Evolutionary conservation across 2,113 vertebrate species (phyloP).

Genomic region (Sapayoa aenigma): DNA sequence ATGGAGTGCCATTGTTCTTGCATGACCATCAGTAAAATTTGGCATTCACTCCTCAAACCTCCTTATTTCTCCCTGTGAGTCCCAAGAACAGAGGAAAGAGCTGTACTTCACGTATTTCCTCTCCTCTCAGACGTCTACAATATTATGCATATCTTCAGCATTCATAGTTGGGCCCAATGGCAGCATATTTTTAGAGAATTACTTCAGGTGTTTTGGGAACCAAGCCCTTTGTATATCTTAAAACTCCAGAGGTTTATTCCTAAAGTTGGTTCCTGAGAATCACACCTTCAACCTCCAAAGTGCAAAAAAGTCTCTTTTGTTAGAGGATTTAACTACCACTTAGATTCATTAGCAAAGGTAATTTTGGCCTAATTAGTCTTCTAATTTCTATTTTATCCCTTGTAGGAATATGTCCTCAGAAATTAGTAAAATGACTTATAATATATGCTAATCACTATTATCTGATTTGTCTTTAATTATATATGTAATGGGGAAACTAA

Average conservation of each 20-base stretch:
- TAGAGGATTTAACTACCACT: conserved; percentile 54
- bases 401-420: conserved; percentile 67
- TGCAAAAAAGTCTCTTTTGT: conserved; percentile 16
- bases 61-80: not conserved
- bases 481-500: conserved; percentile 55
- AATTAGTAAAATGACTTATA: conserved; percentile 70
- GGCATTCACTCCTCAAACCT: not conserved
- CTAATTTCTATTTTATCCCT: conserved; percentile 68
- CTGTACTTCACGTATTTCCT: not conserved
- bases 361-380: conserved; percentile 70
- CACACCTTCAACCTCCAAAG: not conserved
- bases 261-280: not conserved
- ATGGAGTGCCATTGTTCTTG: fast-evolving
- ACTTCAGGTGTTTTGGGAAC: not conserved
- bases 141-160: not conserved
- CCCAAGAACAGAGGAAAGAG: not conserved
- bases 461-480: conserved; percentile 74
- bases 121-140: not conserved
- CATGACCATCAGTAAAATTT: not conserved
- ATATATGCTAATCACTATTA: conserved; percentile 73
- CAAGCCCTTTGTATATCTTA: not conserved
- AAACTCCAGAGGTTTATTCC: not conserved
- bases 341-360: conserved; percentile 71
- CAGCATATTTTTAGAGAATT: not conserved
- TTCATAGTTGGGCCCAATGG: not conserved